Base-by-base conservation (phyloP, 2,888 invertebrate genomes). In the Heteropelma amictum region DNA sequence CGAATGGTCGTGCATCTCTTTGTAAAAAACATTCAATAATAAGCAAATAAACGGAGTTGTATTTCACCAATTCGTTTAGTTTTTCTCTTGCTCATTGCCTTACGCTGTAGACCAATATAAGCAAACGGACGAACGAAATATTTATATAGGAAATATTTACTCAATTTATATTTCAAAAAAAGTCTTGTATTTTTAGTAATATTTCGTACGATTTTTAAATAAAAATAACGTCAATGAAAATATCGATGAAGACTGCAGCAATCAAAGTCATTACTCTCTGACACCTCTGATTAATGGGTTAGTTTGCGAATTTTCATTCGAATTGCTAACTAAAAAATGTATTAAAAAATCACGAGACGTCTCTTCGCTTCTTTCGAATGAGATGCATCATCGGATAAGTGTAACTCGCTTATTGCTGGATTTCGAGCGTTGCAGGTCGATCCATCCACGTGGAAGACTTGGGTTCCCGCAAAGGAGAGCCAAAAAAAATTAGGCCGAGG, bases 341-440 rank as follows among this genome's bases (percentile, higher is more conserved):
- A 87, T 67, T 60, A 87, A 86, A 70, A 87, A 81, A 77, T 87
- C 85, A 38, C 83, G 81, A 2, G 86, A 86, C 4, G 86, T 82
- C 72, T 86, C 84, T 65, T 86, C 86, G 51, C 61, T 49, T 10
- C 65, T 61, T 42, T 73, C 53, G 19, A 64, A 65, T 23, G 72
- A 30, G 63, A 61, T 79, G 21, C 30, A 51, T 49, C 58, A 45
- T 19, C n/a, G 81, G 79, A 67, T 79, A 80, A 64, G 72, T 71
- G 49, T 76, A 79, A 10, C 33, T 76, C 63, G 75, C 69, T 71
- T 77, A 77, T n/a, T 14, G 51, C n/a, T 70, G 30, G 77, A 69
- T 7, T 51, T 40, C 6, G 73, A 4, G 21, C 38, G 63, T 21
- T 54, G 14, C 38, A 42, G 17, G 51, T 17, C 3, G 68, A 72